These are phyloP conservation scores for Sebastes reedi DNA, from an alignment of 2,797 vertebrate genomes.

Conservation along the genomic window DNA sequence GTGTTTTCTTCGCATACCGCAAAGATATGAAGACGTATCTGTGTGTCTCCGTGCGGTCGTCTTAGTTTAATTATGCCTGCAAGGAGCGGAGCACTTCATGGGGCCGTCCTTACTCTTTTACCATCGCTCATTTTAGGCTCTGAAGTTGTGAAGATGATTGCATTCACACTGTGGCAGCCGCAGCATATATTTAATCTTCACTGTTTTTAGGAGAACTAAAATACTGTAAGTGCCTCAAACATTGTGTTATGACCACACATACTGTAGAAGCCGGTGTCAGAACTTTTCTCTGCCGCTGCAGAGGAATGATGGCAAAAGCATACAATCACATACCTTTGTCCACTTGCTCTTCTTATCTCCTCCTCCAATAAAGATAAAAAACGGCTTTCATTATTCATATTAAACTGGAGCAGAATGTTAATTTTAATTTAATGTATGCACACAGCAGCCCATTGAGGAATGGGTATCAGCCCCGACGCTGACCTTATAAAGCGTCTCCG, in stretches of 20 bases:
- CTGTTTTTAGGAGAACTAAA: neutral
- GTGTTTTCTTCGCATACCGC: constrained; percentile 22
- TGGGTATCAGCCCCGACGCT: neutral
- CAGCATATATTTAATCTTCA: neutral
- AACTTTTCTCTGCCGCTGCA: neutral
- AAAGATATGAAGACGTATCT: constrained; percentile 9
- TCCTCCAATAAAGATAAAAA: neutral
- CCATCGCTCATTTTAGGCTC: constrained; percentile 2
- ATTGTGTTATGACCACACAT: neutral
- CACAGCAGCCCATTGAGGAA: neutral
- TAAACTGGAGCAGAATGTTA: neutral
- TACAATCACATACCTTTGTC: neutral
- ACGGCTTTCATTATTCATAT: neutral
- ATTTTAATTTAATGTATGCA: neutral
- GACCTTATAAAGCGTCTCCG: neutral
- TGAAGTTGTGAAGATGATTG: neutral
- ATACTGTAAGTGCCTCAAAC: neutral
- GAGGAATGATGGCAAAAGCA: neutral
- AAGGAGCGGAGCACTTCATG: constrained; percentile 20
- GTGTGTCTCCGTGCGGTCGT: neutral
- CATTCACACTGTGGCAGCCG: neutral
- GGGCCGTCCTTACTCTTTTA: neutral
- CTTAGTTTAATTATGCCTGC: constrained; percentile 45
- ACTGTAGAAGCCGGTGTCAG: neutral
- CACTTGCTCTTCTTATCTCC: neutral